Base-by-base conservation (phyloP, 2,797 vertebrate species). In the Microtus obscurus region DNA sequence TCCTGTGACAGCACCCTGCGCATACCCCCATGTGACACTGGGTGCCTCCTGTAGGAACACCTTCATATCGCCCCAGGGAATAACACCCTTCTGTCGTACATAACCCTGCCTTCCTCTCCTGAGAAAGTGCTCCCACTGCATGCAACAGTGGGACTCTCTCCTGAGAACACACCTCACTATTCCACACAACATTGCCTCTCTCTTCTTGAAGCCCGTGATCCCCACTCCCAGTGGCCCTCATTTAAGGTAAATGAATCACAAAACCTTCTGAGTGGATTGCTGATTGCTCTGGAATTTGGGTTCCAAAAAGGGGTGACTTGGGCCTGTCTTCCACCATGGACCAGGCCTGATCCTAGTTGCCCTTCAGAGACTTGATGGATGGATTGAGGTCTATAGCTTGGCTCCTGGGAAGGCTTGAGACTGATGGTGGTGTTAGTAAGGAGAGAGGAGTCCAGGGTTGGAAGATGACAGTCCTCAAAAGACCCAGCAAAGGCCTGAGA, bases 111-210 rank as follows among this genome's bases (percentile, higher is more conserved):
- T 73, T 43, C 67, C 71, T 40, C 48, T 61, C 19, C 56, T 17
- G 14, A 21, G 25, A 12, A 81, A n/a, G 9, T 0, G 34, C 65
- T 25, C 0, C 13, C n/a, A 5, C 34, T 2, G 3, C 34, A 6
- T 29, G 14, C 8, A 14, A 23, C 21, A 16, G 29, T 56, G 53
- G 80, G 5, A 43, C 56, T 53, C 80, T 25, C 37, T 56, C 27
- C 56, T 63, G 59, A 63, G 40, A 83, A 65, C 59, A 65, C 80
- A 19, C 21, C 59, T 40, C 59, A 45, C 29, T 7, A 8, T 10
- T 9, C 61, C 40, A n/a, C 11, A 85, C 29, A 67, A 21, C 63
- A n/a, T 25, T 25, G 61, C 40, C 6, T 31, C 43, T 34, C 37
- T 31, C 59, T 17, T 85, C 63, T n/a, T 13, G 6, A 23, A 53